phyloP scores from a whole-genome alignment of 1,140 invertebrate species.

The Maniola jurtina region DNA sequence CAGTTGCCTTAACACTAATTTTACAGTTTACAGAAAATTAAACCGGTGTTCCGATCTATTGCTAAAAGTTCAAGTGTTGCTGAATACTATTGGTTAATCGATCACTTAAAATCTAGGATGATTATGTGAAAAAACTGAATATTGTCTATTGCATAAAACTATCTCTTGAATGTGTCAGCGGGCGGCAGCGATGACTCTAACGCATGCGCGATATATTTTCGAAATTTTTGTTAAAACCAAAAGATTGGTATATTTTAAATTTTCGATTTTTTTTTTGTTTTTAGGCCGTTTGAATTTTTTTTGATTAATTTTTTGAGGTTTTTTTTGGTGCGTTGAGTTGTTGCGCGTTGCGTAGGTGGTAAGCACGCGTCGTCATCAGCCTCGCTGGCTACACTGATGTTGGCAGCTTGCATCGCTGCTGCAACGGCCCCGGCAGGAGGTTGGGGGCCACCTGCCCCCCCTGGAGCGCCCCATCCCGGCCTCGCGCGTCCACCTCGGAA shows the following conservation, averaged over 20 bases:
- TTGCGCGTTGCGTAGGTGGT: conserved; percentile 75
- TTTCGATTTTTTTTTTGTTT: conserved; percentile 56
- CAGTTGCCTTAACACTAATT: conserved; percentile 75
- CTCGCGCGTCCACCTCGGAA: conserved; percentile 66
- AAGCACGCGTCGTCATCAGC: conserved; percentile 69
- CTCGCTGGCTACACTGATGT: conserved; percentile 73
- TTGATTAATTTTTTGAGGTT: conserved; percentile 40
- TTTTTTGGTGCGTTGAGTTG: conserved; percentile 53
- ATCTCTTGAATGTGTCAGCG: conserved; percentile 73
- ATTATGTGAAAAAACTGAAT: conserved; percentile 74
- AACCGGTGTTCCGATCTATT: conserved; percentile 66
- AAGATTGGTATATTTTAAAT: conserved; percentile 70
- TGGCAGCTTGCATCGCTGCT: conserved; percentile 63
- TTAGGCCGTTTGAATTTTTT: conserved; percentile 66
- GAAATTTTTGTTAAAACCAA: conserved; percentile 69
- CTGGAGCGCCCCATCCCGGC: conserved; percentile 53
- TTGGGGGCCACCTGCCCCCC: conserved; percentile 50
- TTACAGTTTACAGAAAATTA: conserved; percentile 66
- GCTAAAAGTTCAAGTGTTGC: conserved; percentile 74
- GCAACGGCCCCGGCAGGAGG: conserved; percentile 56
- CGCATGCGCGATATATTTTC: conserved; percentile 71
- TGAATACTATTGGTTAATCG: conserved; percentile 73
- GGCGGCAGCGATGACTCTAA: conserved; percentile 58
- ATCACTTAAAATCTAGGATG: conserved; percentile 74
- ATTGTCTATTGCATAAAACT: conserved; percentile 76